Percentiles rank a stretch among this genome's conserved stretches.
phyloP scores from a whole-genome alignment of 2,113 vertebrate species.

The Phalacrocorax carbo region DNA sequence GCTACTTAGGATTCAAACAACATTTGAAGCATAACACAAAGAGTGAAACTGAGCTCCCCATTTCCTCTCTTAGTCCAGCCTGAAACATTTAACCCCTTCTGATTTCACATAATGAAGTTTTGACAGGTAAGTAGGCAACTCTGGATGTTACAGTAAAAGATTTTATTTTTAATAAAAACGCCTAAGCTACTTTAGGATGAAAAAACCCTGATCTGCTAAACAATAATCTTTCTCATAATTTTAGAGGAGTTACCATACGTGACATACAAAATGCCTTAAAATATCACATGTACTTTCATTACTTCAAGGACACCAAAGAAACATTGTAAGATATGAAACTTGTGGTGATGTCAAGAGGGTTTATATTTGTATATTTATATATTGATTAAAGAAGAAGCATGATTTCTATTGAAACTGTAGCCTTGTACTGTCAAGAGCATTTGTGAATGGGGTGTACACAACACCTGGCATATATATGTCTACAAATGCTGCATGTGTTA shows the following conservation, averaged over 20 bases:
- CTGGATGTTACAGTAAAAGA: not conserved
- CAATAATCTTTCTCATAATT: not conserved
- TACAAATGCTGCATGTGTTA: not conserved
- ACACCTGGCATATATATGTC: not conserved
- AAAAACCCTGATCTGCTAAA: not conserved
- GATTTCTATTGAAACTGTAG: not conserved
- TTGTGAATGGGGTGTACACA: not conserved
- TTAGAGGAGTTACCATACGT: not conserved
- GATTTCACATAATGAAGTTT: not conserved
- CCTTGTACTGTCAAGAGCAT: not conserved
- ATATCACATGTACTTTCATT: not conserved
- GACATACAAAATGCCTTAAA: not conserved
- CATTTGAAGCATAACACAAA: not conserved
- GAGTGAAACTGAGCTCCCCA: not conserved
- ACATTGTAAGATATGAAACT: not conserved
- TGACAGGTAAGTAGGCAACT: not conserved
- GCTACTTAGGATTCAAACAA: not conserved
- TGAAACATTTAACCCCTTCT: not conserved
- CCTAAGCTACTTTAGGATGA: not conserved
- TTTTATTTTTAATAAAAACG: not conserved
- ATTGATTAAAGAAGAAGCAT: not conserved
- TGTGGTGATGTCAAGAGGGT: not conserved
- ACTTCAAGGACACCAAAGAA: not conserved
- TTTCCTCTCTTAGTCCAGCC: not conserved
- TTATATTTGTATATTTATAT: not conserved